These are phyloP conservation scores for Styela plicata DNA, from an alignment of 23 tunicate genomes.

Conservation along the genomic window DNA sequence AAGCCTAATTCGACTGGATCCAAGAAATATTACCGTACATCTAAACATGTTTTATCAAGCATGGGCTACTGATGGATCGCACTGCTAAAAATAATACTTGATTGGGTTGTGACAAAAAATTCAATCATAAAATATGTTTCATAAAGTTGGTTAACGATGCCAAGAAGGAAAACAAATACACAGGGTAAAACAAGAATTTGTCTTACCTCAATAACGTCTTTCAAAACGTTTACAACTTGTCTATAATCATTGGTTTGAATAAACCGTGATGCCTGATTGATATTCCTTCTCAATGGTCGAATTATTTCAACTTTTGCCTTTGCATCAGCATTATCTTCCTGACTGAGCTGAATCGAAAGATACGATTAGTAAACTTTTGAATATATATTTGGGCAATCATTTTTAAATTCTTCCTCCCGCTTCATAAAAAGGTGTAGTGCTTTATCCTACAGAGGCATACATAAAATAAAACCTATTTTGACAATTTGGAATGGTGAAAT, in stretches of 20 bases:
- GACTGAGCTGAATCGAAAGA: conserved; percentile 43
- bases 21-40: no score
- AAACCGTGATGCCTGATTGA: conserved; percentile 38
- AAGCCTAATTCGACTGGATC: no score
- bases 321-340: conserved; percentile 73
- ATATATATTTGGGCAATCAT: not conserved
- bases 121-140: no score
- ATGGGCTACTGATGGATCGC: no score
- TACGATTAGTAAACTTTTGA: no score
- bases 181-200: no score
- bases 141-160: no score
- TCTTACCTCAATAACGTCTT: conserved; percentile 73
- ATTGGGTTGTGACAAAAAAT: no score
- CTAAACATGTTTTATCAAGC: no score
- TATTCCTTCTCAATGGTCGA: conserved; percentile 66
- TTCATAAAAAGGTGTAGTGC: not conserved
- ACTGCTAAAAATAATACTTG: no score
- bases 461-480: not conserved
- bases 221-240: conserved; percentile 50
- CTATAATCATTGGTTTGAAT: conserved; percentile 48
- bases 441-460: not conserved
- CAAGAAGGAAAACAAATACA: not conserved
- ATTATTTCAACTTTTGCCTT: conserved; percentile 68
- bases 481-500: no score
- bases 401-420: not conserved